Evolutionary conservation across 2,888 invertebrate species (phyloP).

Genomic region (Neocrepidodera transversa): DNA sequence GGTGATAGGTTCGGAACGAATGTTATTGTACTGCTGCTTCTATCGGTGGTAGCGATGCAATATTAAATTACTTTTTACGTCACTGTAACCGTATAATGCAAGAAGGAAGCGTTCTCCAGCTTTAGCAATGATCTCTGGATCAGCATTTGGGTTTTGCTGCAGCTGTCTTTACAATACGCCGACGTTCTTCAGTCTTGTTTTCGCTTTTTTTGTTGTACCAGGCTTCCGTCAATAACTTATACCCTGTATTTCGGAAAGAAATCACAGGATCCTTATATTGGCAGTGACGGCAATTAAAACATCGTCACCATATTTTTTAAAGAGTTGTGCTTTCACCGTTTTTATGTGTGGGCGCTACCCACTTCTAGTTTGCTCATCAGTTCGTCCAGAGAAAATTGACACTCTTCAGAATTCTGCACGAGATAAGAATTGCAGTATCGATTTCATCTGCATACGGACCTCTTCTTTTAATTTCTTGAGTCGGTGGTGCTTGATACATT

Average conservation of each 20-base stretch:
- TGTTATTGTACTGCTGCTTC: too few species aligned
- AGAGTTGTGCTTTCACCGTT: constrained; percentile 24
- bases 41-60: too few species aligned
- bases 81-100: too few species aligned
- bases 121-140: too few species aligned
- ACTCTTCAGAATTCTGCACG: constrained; percentile 25
- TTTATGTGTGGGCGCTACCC: constrained; percentile 23
- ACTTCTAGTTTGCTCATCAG: constrained; percentile 32
- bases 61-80: too few species aligned
- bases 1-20: too few species aligned
- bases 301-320: constrained; percentile 27
- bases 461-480: constrained; percentile 13
- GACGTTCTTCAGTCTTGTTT: constrained; percentile 30
- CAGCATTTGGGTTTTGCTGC: too few species aligned
- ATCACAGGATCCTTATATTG: not conserved
- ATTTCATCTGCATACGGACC: constrained; percentile 25
- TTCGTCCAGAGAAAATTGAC: constrained; percentile 39
- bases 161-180: constrained; percentile 37
- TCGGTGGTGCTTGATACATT: constrained; percentile 19
- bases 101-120: too few species aligned
- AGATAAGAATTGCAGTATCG: constrained; percentile 33
- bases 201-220: constrained; percentile 15
- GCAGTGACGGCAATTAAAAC: constrained; percentile 8
- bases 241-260: constrained; percentile 25
- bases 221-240: constrained; percentile 15